phyloP scores from a whole-genome alignment of 2,888 invertebrate genomes.

The Muscina levida region DNA sequence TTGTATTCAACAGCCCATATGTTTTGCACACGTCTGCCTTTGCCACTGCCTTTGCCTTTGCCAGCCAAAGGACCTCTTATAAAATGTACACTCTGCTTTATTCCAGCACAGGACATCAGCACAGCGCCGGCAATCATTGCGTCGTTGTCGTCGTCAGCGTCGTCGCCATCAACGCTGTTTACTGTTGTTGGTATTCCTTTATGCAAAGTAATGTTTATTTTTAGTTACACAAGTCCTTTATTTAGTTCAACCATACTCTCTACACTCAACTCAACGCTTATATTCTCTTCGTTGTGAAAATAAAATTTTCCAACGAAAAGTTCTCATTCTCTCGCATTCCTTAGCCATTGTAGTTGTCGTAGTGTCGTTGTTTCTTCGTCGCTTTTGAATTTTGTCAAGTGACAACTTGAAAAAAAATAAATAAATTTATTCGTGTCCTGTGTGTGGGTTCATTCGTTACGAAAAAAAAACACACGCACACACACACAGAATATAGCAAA shows the following conservation, averaged over 20 bases:
- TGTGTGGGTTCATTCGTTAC: conserved; percentile 32
- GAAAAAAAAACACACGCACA: background rate
- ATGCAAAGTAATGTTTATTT: conserved; percentile 66
- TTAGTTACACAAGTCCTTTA: conserved; percentile 58
- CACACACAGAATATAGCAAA: background rate
- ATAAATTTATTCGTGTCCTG: background rate
- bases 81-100: conserved; percentile 27
- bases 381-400: background rate
- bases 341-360: background rate
- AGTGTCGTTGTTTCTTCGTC: background rate
- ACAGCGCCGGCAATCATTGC: conserved; percentile 11
- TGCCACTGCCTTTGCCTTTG: background rate
- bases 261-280: background rate
- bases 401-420: background rate
- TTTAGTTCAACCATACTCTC: conserved; percentile 49
- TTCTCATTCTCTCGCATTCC: conserved; percentile 11
- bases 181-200: conserved; percentile 47
- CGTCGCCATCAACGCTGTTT: conserved; percentile 6
- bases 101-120: conserved; percentile 4
- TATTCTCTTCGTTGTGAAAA: background rate
- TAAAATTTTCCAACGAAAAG: background rate
- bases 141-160: conserved; percentile 1
- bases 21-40: conserved; percentile 33
- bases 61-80: background rate
- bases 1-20: conserved; percentile 62